Evolutionary conservation across 2,888 invertebrate genomes (phyloP), one percentile per base, ranked within the genome.

Genomic region (Dolomedes plantarius): DNA sequence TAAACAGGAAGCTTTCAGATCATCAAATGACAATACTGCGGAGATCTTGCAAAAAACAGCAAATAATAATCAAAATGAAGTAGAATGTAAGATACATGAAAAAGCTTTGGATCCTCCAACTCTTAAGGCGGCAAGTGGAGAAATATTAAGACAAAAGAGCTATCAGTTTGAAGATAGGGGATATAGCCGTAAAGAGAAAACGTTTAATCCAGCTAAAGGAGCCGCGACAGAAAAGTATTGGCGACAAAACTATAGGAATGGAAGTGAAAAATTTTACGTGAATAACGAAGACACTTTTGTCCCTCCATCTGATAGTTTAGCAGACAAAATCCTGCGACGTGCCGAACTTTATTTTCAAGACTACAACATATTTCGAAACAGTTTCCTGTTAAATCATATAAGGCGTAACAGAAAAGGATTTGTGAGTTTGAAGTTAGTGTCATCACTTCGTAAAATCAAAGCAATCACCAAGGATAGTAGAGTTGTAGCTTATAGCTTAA

Each of bases 291-390:
- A 73, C 6, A 2, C 89, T 16, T 91, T 91, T 88, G 90, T 92
- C 0, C 90, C 92, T 0, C 96, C 96, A 0, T 94, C 94, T 89
- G 95, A 95, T 2, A 96, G 96, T 89, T 91, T 96, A 39, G 94
- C 95, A 13, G 94, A 94, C 88, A 94, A 95, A 90, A 96, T 97
- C 89, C 94, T 95, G 67, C 93, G 95, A 50, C 96, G 97, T 91
- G 97, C 98, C 31, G 98, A 98, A 92, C 97, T 96, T 91, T 98
- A 98, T 92, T 98, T 98, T 92, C 96, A 97, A 87, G 97, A 98
- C 91, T 96, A 96, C 75, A 97, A 97, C 91, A 96, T 98, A 89
- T 94, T 97, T 2, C 98, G 98, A 91, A 98, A 98, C 91, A 97
- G 98, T n/a, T 98, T 98, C 92, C 93, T 98, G 67, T 92, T 98